Base-by-base conservation (phyloP, 2,113 vertebrate genomes). In the Gila orcuttii region DNA sequence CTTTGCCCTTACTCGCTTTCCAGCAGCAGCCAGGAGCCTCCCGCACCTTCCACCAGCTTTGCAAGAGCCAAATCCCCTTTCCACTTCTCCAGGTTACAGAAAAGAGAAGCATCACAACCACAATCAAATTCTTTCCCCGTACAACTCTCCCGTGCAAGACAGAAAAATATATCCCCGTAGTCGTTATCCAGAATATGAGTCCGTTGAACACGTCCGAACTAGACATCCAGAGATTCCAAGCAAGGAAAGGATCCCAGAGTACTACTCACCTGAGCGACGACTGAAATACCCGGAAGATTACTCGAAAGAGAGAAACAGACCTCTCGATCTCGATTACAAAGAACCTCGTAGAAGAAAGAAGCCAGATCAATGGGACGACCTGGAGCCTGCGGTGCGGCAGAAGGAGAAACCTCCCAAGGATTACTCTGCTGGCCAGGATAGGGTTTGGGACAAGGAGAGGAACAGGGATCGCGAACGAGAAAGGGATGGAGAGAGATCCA, bases 371-470 rank as follows among this genome's bases (percentile, higher is more conserved):
- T 73, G 36, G 82, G 91, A 87, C 2, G 87, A 91, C 25, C 15
- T 42, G 7, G 90, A 94, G 25, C 90, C 89, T 88, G 93, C 88
- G 3, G 84, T 83, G 2, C 74, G 89, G 33, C 92, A 60, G 86
- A 95, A 91, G 8, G 95, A 94, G 33, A 94, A 89, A 89, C 92
- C 91, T 2, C 79, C 84, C 36, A 94, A 89, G 81, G 91, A 88
- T 0, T 8, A 88, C 69, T 83, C 88, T 0, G 88, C 86, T 47
- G 95, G 96, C 19, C 93, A 80, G 83, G 90, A 93, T 4, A 91
- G 90, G 57, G 89, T 23, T 3, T 4, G 60, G 87, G 90, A 89
- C 7, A 64, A 79, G 21, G 89, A 90, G 45, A 76, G 45, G 33
- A 47, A 83, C 60, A 86, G 73, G 74, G 86, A 89, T 1, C n/a